These are phyloP conservation scores for Megaceryle torquata DNA, from an alignment of 2,113 vertebrate genomes.

Conservation along the genomic window DNA sequence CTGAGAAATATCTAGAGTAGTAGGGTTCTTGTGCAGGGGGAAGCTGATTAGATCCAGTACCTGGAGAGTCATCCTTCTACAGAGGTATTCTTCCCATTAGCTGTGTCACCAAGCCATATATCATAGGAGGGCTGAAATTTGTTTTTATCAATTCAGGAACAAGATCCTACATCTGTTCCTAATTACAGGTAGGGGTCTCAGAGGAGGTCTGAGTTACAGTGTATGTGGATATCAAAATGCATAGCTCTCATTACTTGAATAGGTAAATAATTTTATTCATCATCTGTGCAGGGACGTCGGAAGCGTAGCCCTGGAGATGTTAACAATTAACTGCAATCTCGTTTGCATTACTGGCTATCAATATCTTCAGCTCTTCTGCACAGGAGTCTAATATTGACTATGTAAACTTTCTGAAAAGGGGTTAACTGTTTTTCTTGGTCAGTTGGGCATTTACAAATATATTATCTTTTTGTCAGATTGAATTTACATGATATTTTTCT, in stretches of 20 bases:
- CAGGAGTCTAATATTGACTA: background rate
- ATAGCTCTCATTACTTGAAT: constrained; percentile 47
- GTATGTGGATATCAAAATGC: constrained; percentile 59
- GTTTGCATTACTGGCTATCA: constrained; percentile 33
- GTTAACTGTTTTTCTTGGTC: background rate
- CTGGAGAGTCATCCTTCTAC: background rate
- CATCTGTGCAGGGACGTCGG: constrained; percentile 27
- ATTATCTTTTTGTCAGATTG: background rate
- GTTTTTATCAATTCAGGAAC: constrained; percentile 62
- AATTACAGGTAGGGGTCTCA: constrained; percentile 62
- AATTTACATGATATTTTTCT: background rate
- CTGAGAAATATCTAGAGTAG: background rate
- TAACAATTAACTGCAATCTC: constrained; percentile 58
- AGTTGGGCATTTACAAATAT: background rate
- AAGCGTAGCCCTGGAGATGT: constrained; percentile 42
- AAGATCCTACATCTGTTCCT: constrained; percentile 66
- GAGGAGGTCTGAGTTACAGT: constrained; percentile 45
- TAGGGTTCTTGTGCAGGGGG: background rate
- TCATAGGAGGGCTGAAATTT: constrained; percentile 39
- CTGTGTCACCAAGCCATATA: background rate
- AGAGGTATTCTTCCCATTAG: background rate
- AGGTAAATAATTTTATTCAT: constrained; percentile 69
- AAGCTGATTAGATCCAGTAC: background rate
- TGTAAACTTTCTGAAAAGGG: background rate
- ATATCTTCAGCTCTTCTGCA: constrained; percentile 14